Percentiles rank a stretch among this genome's conserved stretches.
These are phyloP conservation scores for Hyposoter dolosus DNA, from an alignment of 2,888 invertebrate species.

Conservation along the genomic window DNA sequence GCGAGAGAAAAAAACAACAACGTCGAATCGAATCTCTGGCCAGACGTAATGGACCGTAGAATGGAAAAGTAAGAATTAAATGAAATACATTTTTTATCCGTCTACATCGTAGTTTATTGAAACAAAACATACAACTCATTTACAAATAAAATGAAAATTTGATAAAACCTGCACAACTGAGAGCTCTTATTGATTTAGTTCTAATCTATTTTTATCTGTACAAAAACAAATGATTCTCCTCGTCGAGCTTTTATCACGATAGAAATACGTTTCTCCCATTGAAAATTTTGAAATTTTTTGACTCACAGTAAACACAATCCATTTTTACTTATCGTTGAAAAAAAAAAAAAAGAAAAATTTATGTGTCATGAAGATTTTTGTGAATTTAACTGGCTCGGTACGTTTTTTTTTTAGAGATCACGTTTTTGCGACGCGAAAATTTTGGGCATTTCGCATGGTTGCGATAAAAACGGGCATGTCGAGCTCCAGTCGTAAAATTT, in stretches of 20 bases:
- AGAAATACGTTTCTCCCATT: not conserved
- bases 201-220: not conserved
- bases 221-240: not conserved
- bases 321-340: not conserved
- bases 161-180: not conserved
- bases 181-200: not conserved
- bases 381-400: not conserved
- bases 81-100: not conserved
- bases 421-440: not conserved
- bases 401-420: constrained; percentile 19
- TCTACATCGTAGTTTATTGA: not conserved
- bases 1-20: constrained; percentile 1
- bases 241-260: constrained; percentile 1
- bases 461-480: constrained; percentile 18
- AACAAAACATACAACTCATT: not conserved
- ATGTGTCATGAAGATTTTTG: constrained; percentile 8
- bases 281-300: not conserved
- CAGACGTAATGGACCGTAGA: constrained; percentile 19
- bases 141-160: not conserved
- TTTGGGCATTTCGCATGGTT: constrained; percentile 9
- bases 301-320: not conserved
- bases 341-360: constrained; percentile 5
- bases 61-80: constrained; percentile 5
- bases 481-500: constrained; percentile 15
- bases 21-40: constrained; percentile 6